phyloP scores from a whole-genome alignment of 2,113 vertebrate genomes.

The Proterorhinus semilunaris region DNA sequence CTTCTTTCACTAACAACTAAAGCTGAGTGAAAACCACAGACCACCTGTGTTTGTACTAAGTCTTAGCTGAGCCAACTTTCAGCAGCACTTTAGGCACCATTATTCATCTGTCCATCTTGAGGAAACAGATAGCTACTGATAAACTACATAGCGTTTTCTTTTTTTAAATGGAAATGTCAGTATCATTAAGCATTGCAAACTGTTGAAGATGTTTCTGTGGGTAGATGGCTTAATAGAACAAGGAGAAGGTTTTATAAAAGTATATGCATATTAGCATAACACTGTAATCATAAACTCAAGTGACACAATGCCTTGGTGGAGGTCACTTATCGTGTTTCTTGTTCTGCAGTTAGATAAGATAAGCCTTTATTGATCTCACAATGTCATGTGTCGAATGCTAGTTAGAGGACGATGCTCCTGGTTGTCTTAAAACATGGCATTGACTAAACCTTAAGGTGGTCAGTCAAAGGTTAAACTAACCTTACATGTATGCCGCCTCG shows the following conservation, averaged over 20 bases:
- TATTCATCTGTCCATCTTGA: constrained; percentile 2
- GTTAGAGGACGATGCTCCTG: background rate
- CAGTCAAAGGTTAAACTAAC: constrained; percentile 7
- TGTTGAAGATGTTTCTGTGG: too few species aligned
- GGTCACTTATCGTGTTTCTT: background rate
- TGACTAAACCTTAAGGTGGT: background rate
- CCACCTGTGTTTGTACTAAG: constrained; percentile 14
- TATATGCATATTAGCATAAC: too few species aligned
- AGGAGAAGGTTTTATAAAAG: too few species aligned
- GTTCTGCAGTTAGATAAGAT: background rate
- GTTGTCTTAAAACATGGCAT: background rate
- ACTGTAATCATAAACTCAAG: background rate
- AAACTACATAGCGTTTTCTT: background rate
- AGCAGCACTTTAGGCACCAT: background rate
- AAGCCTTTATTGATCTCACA: too few species aligned
- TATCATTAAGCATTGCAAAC: too few species aligned
- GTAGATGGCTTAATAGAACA: too few species aligned
- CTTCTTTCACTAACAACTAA: constrained; percentile 8
- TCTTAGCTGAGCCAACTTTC: constrained; percentile 21
- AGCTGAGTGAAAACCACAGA: constrained; percentile 10
- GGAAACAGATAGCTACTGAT: background rate
- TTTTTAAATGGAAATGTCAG: too few species aligned
- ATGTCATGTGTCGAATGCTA: background rate
- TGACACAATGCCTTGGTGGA: background rate
- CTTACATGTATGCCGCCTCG: background rate